These are phyloP conservation scores for Sitodiplosis mosellana DNA, from an alignment of 1,140 invertebrate species.

Conservation along the genomic window DNA sequence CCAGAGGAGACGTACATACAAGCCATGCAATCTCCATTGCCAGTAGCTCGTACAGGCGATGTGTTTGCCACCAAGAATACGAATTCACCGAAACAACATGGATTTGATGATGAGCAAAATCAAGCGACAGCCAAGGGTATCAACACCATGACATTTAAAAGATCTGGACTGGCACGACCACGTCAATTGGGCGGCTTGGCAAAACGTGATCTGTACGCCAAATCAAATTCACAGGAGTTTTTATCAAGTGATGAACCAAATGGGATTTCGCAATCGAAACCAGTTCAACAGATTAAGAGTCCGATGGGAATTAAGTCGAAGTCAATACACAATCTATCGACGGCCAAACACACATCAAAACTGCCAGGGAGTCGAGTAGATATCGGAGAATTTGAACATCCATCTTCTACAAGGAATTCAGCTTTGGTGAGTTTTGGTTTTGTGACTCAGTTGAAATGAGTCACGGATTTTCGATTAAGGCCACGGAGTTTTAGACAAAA, in stretches of 20 bases:
- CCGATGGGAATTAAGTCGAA: constrained; percentile 25
- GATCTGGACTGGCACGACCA: constrained; percentile 16
- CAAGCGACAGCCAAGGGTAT: neutral
- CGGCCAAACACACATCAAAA: too few species aligned
- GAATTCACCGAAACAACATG: neutral
- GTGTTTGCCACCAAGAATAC: neutral
- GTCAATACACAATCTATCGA: constrained; percentile 18
- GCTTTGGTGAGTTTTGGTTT: too few species aligned
- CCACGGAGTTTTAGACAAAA: too few species aligned
- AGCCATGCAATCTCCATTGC: neutral
- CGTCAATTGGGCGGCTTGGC: constrained; percentile 20
- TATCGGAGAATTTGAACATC: too few species aligned
- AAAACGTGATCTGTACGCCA: constrained; percentile 7
- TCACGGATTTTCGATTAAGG: too few species aligned
- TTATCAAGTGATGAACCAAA: constrained; percentile 18
- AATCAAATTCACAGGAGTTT: constrained; percentile 16
- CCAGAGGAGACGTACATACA: neutral
- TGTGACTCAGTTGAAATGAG: too few species aligned
- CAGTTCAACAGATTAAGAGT: constrained; percentile 11
- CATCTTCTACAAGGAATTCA: too few species aligned
- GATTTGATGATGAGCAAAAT: neutral
- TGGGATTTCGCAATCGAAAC: neutral
- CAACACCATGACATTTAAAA: neutral
- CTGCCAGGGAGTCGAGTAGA: too few species aligned
- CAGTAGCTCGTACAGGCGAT: neutral